Evolutionary conservation across 2,797 vertebrate species (phyloP).

Genomic region (Acanthiza pusilla): DNA sequence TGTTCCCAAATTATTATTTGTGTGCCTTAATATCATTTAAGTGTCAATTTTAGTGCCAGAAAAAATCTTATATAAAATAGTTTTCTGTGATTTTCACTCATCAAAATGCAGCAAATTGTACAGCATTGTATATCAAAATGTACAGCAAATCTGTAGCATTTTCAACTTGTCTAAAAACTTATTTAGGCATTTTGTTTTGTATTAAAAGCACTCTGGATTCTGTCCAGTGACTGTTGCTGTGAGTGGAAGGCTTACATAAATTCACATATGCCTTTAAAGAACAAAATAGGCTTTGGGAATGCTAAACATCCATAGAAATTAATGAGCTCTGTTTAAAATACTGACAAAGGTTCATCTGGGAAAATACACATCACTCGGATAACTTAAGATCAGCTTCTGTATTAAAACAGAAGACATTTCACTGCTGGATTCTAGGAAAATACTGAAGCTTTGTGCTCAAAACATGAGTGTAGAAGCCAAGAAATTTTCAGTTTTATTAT

Average conservation of each 20-base stretch:
- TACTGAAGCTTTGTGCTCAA: neutral
- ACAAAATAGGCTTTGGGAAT: neutral
- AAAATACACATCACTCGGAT: neutral
- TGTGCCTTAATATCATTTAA: neutral
- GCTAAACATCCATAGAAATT: neutral
- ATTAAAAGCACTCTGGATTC: neutral
- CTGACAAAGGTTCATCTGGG: neutral
- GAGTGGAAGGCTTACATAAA: neutral
- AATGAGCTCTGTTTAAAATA: neutral
- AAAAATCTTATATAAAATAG: neutral
- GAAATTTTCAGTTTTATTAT: slow-evolving; percentile 4
- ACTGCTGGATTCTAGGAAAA: neutral
- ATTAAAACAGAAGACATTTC: neutral
- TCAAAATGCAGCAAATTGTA: neutral
- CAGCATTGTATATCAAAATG: no score
- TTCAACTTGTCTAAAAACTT: neutral
- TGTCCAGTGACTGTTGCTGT: neutral
- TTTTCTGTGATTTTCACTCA: neutral
- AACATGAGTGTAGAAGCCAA: neutral
- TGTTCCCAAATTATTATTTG: neutral
- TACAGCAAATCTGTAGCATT: neutral
- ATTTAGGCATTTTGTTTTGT: neutral
- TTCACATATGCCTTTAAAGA: neutral
- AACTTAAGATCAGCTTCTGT: neutral
- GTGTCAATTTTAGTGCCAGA: neutral